phyloP scores from a whole-genome alignment of 2,888 invertebrate species.

The Baronia brevicornis region DNA sequence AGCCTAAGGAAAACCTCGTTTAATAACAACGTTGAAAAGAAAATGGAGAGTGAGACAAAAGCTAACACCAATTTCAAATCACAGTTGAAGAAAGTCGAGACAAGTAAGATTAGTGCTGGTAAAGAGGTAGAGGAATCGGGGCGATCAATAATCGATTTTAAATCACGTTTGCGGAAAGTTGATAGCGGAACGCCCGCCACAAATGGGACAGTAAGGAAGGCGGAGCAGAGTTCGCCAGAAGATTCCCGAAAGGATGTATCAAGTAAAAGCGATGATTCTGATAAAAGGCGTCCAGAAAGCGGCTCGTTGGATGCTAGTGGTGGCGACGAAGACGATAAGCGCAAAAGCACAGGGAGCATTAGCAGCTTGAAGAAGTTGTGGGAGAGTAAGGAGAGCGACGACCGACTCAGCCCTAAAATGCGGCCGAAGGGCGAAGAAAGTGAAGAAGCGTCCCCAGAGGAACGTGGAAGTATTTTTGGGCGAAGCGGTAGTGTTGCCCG shows the following conservation, averaged over 20 bases:
- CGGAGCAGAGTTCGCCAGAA: constrained; percentile 49
- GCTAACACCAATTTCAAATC: constrained; percentile 75
- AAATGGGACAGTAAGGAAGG: constrained; percentile 42
- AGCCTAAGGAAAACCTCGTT: constrained; percentile 61
- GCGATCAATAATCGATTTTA: constrained; percentile 86
- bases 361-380: constrained; percentile 93
- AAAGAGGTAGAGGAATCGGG: constrained; percentile 71
- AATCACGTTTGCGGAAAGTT: constrained; percentile 88
- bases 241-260: constrained; percentile 38
- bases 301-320: constrained; percentile 42
- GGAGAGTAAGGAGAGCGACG: constrained; percentile 85
- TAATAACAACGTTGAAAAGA: constrained; percentile 32
- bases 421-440: constrained; percentile 36
- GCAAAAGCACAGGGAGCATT: constrained; percentile 94
- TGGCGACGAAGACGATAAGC: constrained; percentile 86
- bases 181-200: constrained; percentile 66
- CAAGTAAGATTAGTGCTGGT: constrained; percentile 75
- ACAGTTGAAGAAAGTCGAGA: constrained; percentile 84
- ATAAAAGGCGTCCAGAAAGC: constrained; percentile 54
- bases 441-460: constrained; percentile 47
- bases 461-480: constrained; percentile 24
- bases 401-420: constrained; percentile 80
- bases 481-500: constrained; percentile 32
- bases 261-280: constrained; percentile 60
- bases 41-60: constrained; percentile 36